Base-by-base conservation (phyloP, 1,140 invertebrate genomes). In the Orussus abietinus region DNA sequence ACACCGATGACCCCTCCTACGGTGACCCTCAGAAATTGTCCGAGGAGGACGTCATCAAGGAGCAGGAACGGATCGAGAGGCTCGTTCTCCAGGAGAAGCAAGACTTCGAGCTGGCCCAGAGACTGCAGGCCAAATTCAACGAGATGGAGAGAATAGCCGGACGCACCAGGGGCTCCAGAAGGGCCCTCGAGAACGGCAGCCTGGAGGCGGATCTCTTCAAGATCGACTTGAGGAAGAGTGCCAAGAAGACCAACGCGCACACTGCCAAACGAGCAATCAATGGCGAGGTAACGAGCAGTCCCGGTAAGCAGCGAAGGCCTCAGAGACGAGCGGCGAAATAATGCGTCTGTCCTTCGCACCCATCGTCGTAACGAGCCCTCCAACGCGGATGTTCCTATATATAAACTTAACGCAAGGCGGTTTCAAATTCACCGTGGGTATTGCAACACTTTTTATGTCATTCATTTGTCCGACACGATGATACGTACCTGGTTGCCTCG, bases 101-200 rank as follows among this genome's bases (percentile, higher is more conserved):
- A 36, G 70, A 73, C 42, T 68, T 64, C 14, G 67, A 72, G 21
- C 13, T 72, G 1, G 68, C 69, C 0, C 40, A 53, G 17, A 58
- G 59, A 42, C 49, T 73, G 19, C 70, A 73, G 29, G 58, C 59
- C 0, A 51, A 69, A 15, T 72, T 66, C 12, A 53, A 70, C 29
- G 64, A 66, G 6, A 59, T 70, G 61, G 66, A 65, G 10, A 51
- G 57, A 39, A 48, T 66, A 9, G 59, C 65, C 0, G 62, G 58
- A 5, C 60, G 72, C 7, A 71, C 69, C 2, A 57, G 69, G 19
- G 58, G 70, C 7, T 55, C 46, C 5, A 54, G 22, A 12, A 53
- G 22, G 4, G 35, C 29, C 3, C 14, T 38, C 11, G 47, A 47
- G 20, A 40, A 9, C 6, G 49, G 32, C 25, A 41, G 15, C 5